Base-by-base conservation (phyloP, 2,888 invertebrate genomes). In the Meghimatium bilineatum region DNA sequence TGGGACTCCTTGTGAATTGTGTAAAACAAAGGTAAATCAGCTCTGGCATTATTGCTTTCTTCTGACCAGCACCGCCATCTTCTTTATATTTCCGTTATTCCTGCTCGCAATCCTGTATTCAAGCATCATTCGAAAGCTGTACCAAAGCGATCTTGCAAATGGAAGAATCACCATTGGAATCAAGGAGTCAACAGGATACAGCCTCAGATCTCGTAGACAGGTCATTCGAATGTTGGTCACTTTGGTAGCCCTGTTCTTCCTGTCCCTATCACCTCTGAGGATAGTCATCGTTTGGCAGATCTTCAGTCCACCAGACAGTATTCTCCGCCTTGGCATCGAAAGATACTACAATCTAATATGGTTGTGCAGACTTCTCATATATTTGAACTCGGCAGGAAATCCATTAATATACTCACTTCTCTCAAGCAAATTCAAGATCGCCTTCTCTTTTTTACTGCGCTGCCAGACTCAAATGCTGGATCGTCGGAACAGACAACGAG, bases 351-450 rank as follows among this genome's bases (percentile, higher is more conserved):
- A 96, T 93, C 94, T 97, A 86, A 95, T 97, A 86, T 97, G 97
- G 94, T 96, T 97, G 94, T 96, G 96, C 92, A 95, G 97, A 88
- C 86, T 90, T 20, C 88, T 97, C 96, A 94, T 97, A 88, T 97
- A 97, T 94, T 95, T 97, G 80, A 97, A 98, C 94, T 97, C 97
- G 76, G 97, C 97, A 17, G 96, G 97, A 80, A 98, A 98, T 94
- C 97, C 97, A n/a, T 96, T 97, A 90, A 94, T 98, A 79, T 98
- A 98, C 94, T 97, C 97, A 93, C 95, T 97, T 82, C 97, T 97
- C 96, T 97, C 97, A 84, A 96, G 97, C 1, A 97, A 97, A 93
- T 98, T 98, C 94, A 95, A 97, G 23, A 96, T 88, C 23, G 93
- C 90, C 3, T 91, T 90, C 83, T 83, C 84, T 74, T 82, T 84